Evolutionary conservation across 2,797 vertebrate species (phyloP).

Genomic region (Sebastes minor): DNA sequence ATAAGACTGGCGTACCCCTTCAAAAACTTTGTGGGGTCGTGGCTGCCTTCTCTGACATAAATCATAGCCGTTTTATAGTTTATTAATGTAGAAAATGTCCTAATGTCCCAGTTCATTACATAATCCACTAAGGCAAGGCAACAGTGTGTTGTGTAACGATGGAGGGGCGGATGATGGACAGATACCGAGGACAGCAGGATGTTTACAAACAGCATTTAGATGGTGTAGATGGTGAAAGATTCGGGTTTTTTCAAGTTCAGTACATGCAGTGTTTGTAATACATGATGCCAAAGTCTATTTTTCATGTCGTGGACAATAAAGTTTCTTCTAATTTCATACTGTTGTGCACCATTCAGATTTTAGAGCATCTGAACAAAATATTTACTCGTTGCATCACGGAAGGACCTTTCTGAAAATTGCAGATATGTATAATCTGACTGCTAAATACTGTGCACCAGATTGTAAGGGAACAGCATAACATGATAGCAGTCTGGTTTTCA

Average conservation of each 20-base stretch:
- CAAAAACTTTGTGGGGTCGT: background rate
- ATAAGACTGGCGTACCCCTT: conserved; percentile 17
- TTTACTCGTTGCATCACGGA: background rate
- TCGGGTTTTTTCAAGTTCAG: background rate
- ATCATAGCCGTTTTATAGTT: background rate
- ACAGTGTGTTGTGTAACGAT: background rate
- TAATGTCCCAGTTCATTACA: background rate
- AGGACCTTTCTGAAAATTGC: background rate
- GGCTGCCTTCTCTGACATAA: background rate
- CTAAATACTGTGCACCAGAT: background rate
- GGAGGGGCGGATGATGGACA: background rate
- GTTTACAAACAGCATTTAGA: background rate
- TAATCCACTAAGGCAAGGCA: background rate
- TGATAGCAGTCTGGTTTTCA: conserved; percentile 10
- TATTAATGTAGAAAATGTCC: background rate
- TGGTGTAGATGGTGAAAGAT: background rate
- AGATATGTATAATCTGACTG: background rate
- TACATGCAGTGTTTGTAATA: background rate
- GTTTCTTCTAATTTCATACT: background rate
- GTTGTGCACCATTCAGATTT: background rate
- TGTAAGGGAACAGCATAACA: background rate
- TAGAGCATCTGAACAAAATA: background rate
- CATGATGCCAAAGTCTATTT: background rate
- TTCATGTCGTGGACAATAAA: background rate
- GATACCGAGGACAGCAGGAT: background rate